A percentile compares a stretch with the other conserved stretches of the same genome.
Evolutionary conservation across 2,113 vertebrate genomes (phyloP).

Genomic region (Petromus typicus): DNA sequence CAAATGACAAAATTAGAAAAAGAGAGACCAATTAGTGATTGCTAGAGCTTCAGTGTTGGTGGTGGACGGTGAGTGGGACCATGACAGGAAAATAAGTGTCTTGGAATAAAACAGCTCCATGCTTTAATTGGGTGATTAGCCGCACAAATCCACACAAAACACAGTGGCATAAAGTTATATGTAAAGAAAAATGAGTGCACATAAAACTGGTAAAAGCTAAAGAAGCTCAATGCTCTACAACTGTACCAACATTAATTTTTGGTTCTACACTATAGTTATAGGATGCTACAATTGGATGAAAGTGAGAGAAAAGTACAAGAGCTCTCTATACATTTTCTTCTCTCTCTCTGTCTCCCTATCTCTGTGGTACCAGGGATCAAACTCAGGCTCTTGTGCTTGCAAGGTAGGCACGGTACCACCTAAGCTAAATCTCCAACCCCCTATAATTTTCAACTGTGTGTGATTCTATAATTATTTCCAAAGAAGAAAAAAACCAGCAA

Average conservation of each 20-base stretch:
- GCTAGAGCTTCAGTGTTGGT: not conserved
- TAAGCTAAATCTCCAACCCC: too few relatives aligned
- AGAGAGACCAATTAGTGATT: not conserved
- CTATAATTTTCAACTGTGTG: not conserved
- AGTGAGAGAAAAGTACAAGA: not conserved
- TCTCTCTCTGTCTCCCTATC: too few relatives aligned
- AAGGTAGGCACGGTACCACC: too few relatives aligned
- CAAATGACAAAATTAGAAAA: conserved; percentile 20
- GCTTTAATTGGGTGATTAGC: not conserved
- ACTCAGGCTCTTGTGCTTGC: too few relatives aligned
- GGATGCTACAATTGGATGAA: not conserved
- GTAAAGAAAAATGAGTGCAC: not conserved
- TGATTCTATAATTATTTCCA: conserved; percentile 16
- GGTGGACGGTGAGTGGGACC: not conserved
- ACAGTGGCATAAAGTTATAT: not conserved
- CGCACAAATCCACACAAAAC: not conserved
- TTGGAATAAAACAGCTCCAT: not conserved
- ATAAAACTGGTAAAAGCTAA: not conserved
- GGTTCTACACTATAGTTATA: not conserved
- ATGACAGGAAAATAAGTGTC: not conserved
- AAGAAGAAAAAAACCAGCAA: not conserved
- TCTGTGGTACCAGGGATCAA: too few relatives aligned
- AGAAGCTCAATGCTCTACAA: not conserved
- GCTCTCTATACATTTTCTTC: too few relatives aligned
- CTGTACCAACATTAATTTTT: not conserved